phyloP scores from a whole-genome alignment of 2,888 invertebrate species.

The Heliconius charithonia region DNA sequence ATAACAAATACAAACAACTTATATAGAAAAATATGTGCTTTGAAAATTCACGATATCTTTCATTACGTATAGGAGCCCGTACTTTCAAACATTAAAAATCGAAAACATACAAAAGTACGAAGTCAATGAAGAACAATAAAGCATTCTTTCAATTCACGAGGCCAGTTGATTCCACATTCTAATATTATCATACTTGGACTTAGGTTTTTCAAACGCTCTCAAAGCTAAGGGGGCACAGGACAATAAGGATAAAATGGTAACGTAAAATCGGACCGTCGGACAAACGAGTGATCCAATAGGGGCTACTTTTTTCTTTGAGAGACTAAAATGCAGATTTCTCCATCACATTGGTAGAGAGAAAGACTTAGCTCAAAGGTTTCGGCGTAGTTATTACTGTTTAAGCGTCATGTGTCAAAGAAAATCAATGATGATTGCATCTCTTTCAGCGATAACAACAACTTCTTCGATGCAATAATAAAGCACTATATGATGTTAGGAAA shows the following conservation, averaged over 20 bases:
- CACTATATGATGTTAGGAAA: background rate
- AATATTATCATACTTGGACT: slow-evolving; percentile 33
- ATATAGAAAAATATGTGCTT: background rate
- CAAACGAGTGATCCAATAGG: slow-evolving; percentile 54
- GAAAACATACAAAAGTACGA: background rate
- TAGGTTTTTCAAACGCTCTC: slow-evolving; percentile 37
- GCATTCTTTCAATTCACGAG: background rate
- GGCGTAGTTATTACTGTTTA: slow-evolving; percentile 44
- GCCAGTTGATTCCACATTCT: slow-evolving; percentile 18
- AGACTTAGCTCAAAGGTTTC: slow-evolving; percentile 48
- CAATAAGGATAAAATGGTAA: slow-evolving; percentile 53
- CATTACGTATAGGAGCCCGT: background rate
- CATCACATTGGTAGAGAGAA: slow-evolving; percentile 47
- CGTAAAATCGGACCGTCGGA: slow-evolving; percentile 52
- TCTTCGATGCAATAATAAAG: too few species aligned
- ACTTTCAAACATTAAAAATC: background rate
- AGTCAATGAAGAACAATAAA: slow-evolving; percentile 9
- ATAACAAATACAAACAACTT: background rate
- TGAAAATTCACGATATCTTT: background rate
- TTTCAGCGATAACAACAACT: slow-evolving; percentile 4
- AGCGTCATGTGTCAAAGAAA: slow-evolving; percentile 37
- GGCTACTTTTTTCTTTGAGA: slow-evolving; percentile 52
- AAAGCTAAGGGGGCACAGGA: slow-evolving; percentile 46
- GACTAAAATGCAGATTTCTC: slow-evolving; percentile 50
- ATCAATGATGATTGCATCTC: slow-evolving; percentile 28